Base-by-base conservation (phyloP, 2,797 vertebrate species). In the Myotis planiceps region DNA sequence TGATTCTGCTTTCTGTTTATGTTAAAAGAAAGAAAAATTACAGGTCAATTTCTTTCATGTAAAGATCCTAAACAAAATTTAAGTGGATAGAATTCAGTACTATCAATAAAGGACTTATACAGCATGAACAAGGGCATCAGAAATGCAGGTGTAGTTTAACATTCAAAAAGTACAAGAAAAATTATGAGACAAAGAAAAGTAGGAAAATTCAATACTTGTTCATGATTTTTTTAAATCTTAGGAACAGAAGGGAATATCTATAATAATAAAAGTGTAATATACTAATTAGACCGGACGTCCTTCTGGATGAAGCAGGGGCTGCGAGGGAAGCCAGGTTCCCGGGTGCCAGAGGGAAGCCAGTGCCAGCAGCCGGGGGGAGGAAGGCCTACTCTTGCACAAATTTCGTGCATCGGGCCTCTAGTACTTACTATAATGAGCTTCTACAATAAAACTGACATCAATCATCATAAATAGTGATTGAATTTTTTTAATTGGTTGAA, bases 51-150 rank as follows among this genome's bases (percentile, higher is more conserved):
- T 95, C 10, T 55, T 91, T 91, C 7, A 55, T 58, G 8, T 25
- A 94, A 39, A 72, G 18, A 68, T 83, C 23, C 32, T 66, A 74
- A 81, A 80, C 5, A 55, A 47, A 92, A 87, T 93, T 76, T 78
- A 18, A 89, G 12, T 79, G 42, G 90, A 39, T 82, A 29, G 85
- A 53, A 75, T 85, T 92, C 47, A 83, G 51, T 4, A 51, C 19
- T 37, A 9, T 88, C 78, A 89, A 63, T 89, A 69, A 81, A 94
- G 42, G 34, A 82, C 37, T 81, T 71, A 34, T 18, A 47, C 37
- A 53, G 58, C 7, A n/a, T 45, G 29, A 85, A 27, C 13, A 69
- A 68, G 42, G 15, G 14, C 34, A 72, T 74, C 27, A 85, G 66
- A 92, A 94, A 47, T 55, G 39, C 15, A 69, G 1, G 1, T 85